Evolutionary conservation across 1,140 invertebrate species (phyloP), one percentile per base, ranked within the genome.

Genomic region (Eubasilissa regina): DNA sequence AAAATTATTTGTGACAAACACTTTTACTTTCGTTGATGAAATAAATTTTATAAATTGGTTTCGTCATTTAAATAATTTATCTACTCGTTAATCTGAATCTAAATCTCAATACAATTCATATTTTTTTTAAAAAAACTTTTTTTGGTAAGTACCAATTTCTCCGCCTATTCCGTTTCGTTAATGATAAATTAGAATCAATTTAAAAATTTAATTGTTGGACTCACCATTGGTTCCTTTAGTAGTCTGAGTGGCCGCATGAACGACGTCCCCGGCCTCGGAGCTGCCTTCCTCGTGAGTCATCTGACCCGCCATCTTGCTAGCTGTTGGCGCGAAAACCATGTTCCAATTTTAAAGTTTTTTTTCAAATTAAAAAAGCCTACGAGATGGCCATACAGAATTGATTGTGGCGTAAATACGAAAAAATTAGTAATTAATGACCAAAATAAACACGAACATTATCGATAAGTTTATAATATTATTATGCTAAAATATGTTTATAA

Each of bases 301-400:
- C 19, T 82, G 81, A 51, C 78, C 81, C 13, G 81, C 81, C 81
- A 82, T 82, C 35, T 79, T 81, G 66, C 15, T 64, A 72, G 35
- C 58, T 78, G 64, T 70, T 77, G 74, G 74, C 74, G 74, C 55
- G 74, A 75, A 75, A 75, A 75, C 74, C 56, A 75, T 60, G 44
- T 44, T 75, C 35, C 44, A 21, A 62, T 62, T 62, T 51, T 73
- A 73, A 73, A 48, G 62, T 47, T 11, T 48, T 19, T 21, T 55
- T 74, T 56, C 19, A 74, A 74, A 73, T 73, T 73, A 15, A 44
- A 12, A 55, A 56, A 17, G 8, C 70, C 51, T 55, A 35, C 13
- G 47, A 7, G 47, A n/a, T n/a, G n/a, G n/a, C n/a, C 3, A 3
- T 3, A 13, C 48, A 51, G 48, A 51, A 51, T 15, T 51, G 9